Base-by-base conservation (phyloP, 2,888 invertebrate species). In the Phragmatobia fuliginosa region DNA sequence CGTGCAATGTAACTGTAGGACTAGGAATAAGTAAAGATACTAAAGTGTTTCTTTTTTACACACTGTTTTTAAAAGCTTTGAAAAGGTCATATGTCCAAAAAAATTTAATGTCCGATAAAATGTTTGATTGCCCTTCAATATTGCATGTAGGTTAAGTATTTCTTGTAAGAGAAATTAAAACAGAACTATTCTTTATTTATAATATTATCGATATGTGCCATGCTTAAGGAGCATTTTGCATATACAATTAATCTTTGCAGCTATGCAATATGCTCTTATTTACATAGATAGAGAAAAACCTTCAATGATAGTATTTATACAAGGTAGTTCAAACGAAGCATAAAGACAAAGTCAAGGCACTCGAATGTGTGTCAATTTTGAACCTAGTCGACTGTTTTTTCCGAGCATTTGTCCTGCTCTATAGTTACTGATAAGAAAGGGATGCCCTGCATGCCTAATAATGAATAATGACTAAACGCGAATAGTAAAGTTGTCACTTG, bases 321-420 rank as follows among this genome's bases (percentile, higher is more conserved):
- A 41, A 28, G 28, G 28, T 28, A 32, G 49, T 49, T 32, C 63
- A 63, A 63, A 63, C 63, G 63, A 32, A 32, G 63, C 63, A 63
- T n/a, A 49, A 49, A 49, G 32, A 63, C 31, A 49, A 49, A 49
- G 63, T 63, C 45, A 21, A 33, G 49, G 41, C n/a, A 63, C 63
- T 41, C 56, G 10, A 49, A 28, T 18, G 25, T 41, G 45, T 18
- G 45, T 45, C 21, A 28, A 32, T 32, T 33, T 32, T 28, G 6
- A 56, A 16, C 1, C 1, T 31, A 28, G 2, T 58, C 58, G 14
- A 58, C 5, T 31, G 31, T n/a, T 45, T 62, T 31, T 62, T 4
- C 31, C 1, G 1, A n/a, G 41, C 21, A 11, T 32, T n/a, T 16
- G 32, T 63, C 32, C 49, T 25, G 14, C 49, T 63, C 32, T 49